Percentiles rank a stretch among this genome's conserved stretches.
Conservation (phyloP, 1,140 invertebrate genomes). For the Drosophila repleta region DNA sequence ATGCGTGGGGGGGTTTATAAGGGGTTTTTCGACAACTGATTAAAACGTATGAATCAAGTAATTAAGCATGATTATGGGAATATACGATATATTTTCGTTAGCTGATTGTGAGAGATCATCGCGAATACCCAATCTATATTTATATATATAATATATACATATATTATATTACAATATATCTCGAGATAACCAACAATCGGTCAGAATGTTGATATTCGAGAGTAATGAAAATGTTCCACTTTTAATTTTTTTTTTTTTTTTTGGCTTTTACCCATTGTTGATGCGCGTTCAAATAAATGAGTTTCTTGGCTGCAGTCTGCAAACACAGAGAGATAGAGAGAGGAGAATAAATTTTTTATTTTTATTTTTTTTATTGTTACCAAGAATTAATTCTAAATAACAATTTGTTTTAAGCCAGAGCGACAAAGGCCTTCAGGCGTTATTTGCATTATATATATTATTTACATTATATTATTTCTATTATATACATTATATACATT, state of each 20-base stretch:
- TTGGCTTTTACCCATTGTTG: background rate
- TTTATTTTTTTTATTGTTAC: too few relatives aligned
- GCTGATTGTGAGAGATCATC: background rate
- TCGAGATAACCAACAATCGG: too few relatives aligned
- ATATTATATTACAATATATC: too few relatives aligned
- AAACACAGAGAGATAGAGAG: background rate
- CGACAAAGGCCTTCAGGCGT: too few relatives aligned
- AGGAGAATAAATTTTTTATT: slow-evolving; percentile 11
- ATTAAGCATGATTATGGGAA: background rate
- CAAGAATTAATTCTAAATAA: too few relatives aligned
- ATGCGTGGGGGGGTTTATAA: background rate
- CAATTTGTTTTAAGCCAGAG: too few relatives aligned
- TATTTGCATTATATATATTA: too few relatives aligned
- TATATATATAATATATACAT: background rate
- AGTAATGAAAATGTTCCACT: background rate
- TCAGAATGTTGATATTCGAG: background rate
- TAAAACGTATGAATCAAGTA: background rate
- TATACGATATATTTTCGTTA: background rate
- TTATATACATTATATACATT: too few relatives aligned
- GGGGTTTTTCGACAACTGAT: slow-evolving; percentile 1
- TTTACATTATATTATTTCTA: too few relatives aligned
- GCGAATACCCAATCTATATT: background rate
- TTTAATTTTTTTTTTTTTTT: background rate
- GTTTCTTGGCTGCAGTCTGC: slow-evolving; percentile 36
- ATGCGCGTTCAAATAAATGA: slow-evolving; percentile 50